Evolutionary conservation across 2,888 invertebrate genomes (phyloP), one percentile per base, ranked within the genome.

Genomic region (Oligia latruncula): DNA sequence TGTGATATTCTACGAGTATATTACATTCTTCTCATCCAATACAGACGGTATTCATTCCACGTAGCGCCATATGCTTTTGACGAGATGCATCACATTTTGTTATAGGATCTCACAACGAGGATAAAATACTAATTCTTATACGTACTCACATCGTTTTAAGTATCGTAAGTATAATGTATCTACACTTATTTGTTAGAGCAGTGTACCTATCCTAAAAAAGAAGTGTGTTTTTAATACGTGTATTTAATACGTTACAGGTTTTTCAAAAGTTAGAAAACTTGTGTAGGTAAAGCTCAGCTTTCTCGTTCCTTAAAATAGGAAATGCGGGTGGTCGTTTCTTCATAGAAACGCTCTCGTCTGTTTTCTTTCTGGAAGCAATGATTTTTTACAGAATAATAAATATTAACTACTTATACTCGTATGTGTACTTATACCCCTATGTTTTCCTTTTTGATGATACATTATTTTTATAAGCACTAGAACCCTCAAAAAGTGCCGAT

Each of bases 11-110:
- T 43, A 29, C 29, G 29, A 29, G 29, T 29, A 23, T 67, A 71
- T 83, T 78, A 83, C 68, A 83, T 74, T 70, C 71, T 74, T 83
- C 40, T 40, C 29, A 20, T 71, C 29, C 74, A 49, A 74, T 80
- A 67, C 15, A 66, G 58, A 43, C 15, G 35, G 15, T 70, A 82
- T 82, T 71, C 46, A 23, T 58, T 40, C 20, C 70, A 74, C 71
- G 66, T 81, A 66, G 15, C n/a, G 11, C 11, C 40, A 58, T 52
- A 60, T 81, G 58, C 65, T 74, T 35, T 66, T 66, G 65, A 66
- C 15, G 66, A 15, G 40, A 74, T 81, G 74, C 66, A 81, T 80
- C 60, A 43, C 60, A 74, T 74, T 43, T 60, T 81, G 23, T 52
- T 46, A 74, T 52, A 43, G 6, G 66, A 52, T 52, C 29, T 35